These are phyloP conservation scores for Ceuthmochares aereus DNA, from an alignment of 2,113 vertebrate species.

Conservation along the genomic window DNA sequence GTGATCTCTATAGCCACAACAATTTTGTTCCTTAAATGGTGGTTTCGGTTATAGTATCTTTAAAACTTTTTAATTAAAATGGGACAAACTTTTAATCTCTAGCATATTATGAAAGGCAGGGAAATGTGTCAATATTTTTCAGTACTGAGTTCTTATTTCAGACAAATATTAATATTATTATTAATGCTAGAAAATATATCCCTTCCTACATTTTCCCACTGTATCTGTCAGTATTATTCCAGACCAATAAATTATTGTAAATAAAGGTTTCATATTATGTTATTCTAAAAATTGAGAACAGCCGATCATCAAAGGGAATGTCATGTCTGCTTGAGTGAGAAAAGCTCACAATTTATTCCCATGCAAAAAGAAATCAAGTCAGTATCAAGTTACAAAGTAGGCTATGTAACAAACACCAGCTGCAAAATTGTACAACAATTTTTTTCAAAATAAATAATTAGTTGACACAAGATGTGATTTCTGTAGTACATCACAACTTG, in stretches of 20 bases:
- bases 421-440: not conserved
- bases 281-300: not conserved
- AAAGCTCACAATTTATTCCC: not conserved
- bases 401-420: not conserved
- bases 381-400: too few relatives aligned
- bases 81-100: not conserved
- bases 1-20: not conserved
- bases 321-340: not conserved
- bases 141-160: not conserved
- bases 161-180: not conserved
- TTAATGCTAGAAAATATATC: not conserved
- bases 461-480: not conserved
- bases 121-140: not conserved
- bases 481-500: not conserved
- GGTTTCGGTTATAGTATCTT: not conserved
- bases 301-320: not conserved
- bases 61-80: not conserved
- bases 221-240: not conserved
- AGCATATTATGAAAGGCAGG: not conserved
- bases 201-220: not conserved
- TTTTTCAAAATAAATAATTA: not conserved
- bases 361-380: not conserved
- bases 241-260: not conserved
- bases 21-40: not conserved
- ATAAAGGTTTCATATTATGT: not conserved